Base-by-base conservation (phyloP, 1,140 invertebrate genomes). In the Bilobella aurantiaca region DNA sequence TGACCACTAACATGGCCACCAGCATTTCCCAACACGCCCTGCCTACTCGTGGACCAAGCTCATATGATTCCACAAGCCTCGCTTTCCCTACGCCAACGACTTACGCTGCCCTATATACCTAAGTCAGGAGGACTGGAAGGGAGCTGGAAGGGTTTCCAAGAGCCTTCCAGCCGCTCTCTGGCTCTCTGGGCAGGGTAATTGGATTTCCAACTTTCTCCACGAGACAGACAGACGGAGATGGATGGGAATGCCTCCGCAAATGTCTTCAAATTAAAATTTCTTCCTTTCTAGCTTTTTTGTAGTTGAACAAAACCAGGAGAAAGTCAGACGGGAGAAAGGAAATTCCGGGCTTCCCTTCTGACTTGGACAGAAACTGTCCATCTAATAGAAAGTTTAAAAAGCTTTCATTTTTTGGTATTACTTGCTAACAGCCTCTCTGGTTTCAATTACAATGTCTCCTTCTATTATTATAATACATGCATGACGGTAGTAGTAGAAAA, bases 1-100 rank as follows among this genome's bases (percentile, higher is more conserved):
- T 70, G 68, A 73, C 71, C 71, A 73, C 71, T 73, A 73, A 73
- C 71, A 73, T 73, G 71, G 71, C 71, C 71, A 73, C 71, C 71
- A 73, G 71, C 63, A 64, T 29, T 3, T 30, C 2, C 23, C 49
- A 23, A 18, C 49, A 5, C 63, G 58, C 63, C 59, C 57, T 58
- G 34, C 56, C 31, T 25, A 42, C 56, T 18, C 3, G 46, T 29
- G 30, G 23, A 3, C 3, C 23, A 30, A 21, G 28, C 58, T 59
- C 58, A 59, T 18, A 42, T 42, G 18, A 42, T 42, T 42, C 8
- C 34, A 42, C 18, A 8, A 42, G 18, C 34, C 8, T 18, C 34
- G 18, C 34, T 42, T 42, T 42, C 34, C 18, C 34, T 18, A 42
- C n/a, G n/a, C n/a, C n/a, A n/a, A n/a, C n/a, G n/a, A n/a, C n/a